Evolutionary conservation across 2,113 vertebrate genomes (phyloP).

Genomic region (Amia ocellicauda): DNA sequence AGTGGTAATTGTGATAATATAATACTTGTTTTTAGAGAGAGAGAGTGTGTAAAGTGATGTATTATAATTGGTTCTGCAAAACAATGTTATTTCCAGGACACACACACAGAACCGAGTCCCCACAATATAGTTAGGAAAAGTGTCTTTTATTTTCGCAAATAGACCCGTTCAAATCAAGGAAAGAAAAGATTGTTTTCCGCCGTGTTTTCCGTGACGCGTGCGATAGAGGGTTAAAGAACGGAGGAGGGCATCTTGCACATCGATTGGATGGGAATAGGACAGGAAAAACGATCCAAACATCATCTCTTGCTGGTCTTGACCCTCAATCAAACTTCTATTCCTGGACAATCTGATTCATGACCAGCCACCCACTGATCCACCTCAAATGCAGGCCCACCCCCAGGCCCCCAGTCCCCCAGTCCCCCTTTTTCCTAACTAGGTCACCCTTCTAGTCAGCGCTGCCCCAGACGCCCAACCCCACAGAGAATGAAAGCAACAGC

Average conservation of each 20-base stretch:
- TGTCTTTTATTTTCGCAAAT: no score
- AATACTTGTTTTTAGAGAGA: no score
- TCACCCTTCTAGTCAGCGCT: neutral
- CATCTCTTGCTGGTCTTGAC: neutral
- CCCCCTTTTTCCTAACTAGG: neutral
- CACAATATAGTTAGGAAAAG: no score
- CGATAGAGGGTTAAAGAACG: no score
- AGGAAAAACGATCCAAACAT: slow-evolving; percentile 11
- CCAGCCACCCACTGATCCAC: neutral
- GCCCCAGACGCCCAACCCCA: neutral
- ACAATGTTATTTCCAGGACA: no score
- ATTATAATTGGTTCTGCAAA: no score
- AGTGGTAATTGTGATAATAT: no score
- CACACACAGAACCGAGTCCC: no score
- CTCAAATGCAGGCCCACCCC: neutral
- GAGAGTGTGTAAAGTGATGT: no score
- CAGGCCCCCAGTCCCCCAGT: neutral
- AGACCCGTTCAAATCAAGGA: no score
- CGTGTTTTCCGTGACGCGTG: no score
- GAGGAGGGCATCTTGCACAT: neutral
- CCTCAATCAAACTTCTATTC: neutral
- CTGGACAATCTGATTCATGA: neutral
- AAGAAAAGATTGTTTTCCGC: no score
- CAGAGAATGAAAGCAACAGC: neutral
- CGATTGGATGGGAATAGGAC: neutral